A percentile compares a stretch with the other conserved stretches of the same genome.
These are phyloP conservation scores for Lottia scabra DNA, from an alignment of 2,888 invertebrate genomes.

Conservation along the genomic window DNA sequence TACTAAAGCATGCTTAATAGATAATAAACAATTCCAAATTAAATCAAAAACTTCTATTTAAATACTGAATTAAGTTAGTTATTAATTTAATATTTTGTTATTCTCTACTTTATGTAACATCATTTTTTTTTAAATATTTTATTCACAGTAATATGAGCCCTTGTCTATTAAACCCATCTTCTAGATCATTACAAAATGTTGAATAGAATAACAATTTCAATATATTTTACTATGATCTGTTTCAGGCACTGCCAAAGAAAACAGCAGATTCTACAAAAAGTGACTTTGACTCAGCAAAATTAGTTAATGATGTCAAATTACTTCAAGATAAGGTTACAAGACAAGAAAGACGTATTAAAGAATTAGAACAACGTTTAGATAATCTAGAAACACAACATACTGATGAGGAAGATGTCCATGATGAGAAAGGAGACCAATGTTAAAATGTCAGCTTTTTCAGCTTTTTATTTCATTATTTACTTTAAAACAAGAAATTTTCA, in stretches of 20 bases:
- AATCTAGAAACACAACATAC: slow-evolving; percentile 36
- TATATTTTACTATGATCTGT: neutral
- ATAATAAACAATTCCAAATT: too few species aligned
- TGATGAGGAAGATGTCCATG: slow-evolving; percentile 23
- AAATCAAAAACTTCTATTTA: neutral
- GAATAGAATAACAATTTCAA: neutral
- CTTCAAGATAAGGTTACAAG: slow-evolving; percentile 49
- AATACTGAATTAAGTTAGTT: neutral
- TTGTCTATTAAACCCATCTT: too few species aligned
- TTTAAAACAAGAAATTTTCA: too few species aligned
- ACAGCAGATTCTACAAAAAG: neutral
- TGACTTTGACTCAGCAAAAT: slow-evolving; percentile 40
- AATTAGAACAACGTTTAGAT: slow-evolving; percentile 45
- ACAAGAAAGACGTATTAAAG: slow-evolving; percentile 52
- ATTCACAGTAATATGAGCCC: too few species aligned
- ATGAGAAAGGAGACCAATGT: slow-evolving; percentile 9
- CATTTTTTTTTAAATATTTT: too few species aligned
- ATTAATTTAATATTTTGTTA: neutral
- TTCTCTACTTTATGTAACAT: neutral
- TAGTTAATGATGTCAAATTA: slow-evolving; percentile 49
- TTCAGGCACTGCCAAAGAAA: neutral
- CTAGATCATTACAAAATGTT: neutral
- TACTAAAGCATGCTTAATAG: too few species aligned
- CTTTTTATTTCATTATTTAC: neutral
- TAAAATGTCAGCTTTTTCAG: neutral